These are phyloP conservation scores for Biston stratarius DNA, from an alignment of 2,888 invertebrate species.

Conservation along the genomic window DNA sequence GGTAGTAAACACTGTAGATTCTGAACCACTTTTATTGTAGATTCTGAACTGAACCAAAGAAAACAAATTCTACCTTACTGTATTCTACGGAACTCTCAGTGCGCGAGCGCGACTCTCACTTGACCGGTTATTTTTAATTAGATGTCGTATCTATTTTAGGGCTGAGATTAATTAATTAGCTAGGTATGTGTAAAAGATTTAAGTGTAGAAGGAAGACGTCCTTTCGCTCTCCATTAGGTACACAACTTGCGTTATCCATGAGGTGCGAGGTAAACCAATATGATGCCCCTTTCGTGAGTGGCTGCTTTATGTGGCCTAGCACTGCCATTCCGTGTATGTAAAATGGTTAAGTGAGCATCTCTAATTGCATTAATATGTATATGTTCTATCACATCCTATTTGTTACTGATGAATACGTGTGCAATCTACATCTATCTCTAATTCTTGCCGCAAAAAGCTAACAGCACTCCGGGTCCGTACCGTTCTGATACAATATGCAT, in stretches of 20 bases:
- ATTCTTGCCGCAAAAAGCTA: constrained; percentile 4
- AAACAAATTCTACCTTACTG: too few species aligned
- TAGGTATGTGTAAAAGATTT: neutral
- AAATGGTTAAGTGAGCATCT: too few species aligned
- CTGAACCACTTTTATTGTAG: too few species aligned
- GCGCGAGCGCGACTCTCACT: too few species aligned
- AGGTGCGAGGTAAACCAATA: neutral
- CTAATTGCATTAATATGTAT: too few species aligned
- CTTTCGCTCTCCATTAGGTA: constrained; percentile 1
- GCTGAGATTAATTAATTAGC: neutral
- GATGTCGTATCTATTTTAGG: neutral
- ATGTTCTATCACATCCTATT: neutral
- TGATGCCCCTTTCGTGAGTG: neutral
- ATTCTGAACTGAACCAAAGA: too few species aligned
- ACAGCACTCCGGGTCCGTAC: constrained; percentile 18
- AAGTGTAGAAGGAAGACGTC: neutral
- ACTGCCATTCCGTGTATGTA: too few species aligned
- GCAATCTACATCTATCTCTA: constrained; percentile 7
- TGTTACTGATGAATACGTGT: neutral
- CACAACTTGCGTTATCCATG: constrained; percentile 4
- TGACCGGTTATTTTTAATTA: neutral
- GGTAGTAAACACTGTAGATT: too few species aligned
- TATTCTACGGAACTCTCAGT: too few species aligned
- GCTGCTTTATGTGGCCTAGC: neutral
- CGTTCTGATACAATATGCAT: constrained; percentile 40